Conservation (phyloP, 2,113 vertebrate species). For the Microcebus ravelobensis region DNA sequence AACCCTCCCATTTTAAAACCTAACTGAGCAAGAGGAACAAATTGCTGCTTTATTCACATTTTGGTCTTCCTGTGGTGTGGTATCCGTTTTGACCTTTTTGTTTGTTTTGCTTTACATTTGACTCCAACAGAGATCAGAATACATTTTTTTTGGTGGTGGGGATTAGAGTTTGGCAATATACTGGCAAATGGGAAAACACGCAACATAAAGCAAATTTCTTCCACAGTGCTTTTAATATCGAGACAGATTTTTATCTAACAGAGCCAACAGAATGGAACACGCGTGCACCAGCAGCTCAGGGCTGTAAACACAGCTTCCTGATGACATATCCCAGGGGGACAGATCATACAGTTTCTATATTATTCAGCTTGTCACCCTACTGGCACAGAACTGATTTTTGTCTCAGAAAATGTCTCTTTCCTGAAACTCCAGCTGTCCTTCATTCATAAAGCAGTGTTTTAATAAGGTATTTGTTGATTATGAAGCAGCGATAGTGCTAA, state of each 20-base stretch:
- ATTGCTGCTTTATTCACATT: not conserved
- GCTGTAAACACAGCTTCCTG: constrained; percentile 50
- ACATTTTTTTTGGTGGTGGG: not conserved
- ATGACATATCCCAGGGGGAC: constrained; percentile 49
- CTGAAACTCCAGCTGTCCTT: constrained; percentile 76
- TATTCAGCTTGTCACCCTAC: constrained; percentile 52
- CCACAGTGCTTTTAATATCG: constrained; percentile 58
- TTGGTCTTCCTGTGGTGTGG: not conserved
- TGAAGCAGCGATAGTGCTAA: constrained; percentile 65
- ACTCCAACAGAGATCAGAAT: constrained; percentile 49
- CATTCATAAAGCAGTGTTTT: constrained; percentile 64
- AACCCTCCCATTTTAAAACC: not conserved
- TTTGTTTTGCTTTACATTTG: constrained; percentile 63
- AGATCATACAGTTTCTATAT: constrained; percentile 50
- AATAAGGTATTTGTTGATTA: constrained; percentile 73
- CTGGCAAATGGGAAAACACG: constrained; percentile 63
- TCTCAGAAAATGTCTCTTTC: constrained; percentile 73
- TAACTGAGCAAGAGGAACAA: constrained; percentile 62
- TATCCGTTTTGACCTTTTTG: not conserved
- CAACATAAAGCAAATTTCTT: constrained; percentile 64
- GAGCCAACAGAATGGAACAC: constrained; percentile 42
- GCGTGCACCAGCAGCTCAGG: constrained; percentile 16
- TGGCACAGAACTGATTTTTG: constrained; percentile 53
- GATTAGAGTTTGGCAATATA: constrained; percentile 24
- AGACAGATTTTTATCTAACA: constrained; percentile 67